phyloP scores from a whole-genome alignment of 1,140 invertebrate genomes.

The Ooceraea biroi region DNA sequence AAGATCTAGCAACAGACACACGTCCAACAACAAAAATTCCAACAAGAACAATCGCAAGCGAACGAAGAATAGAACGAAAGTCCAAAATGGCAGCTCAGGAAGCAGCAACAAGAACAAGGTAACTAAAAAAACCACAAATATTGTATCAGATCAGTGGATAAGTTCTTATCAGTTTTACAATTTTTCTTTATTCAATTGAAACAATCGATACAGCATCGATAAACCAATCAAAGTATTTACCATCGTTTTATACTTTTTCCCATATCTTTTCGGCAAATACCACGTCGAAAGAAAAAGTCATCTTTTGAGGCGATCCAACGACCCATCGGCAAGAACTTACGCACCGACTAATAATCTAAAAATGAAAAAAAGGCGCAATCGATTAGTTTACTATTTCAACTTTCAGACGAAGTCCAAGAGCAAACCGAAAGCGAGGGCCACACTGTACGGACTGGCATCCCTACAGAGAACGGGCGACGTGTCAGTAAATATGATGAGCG shows the following conservation, averaged over 20 bases:
- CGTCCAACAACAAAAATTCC: slow-evolving; percentile 79
- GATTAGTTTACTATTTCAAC: background rate
- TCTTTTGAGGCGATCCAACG: too few relatives aligned
- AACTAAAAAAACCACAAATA: slow-evolving; percentile 23
- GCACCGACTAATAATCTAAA: too few relatives aligned
- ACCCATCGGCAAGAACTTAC: too few relatives aligned
- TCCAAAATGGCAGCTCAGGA: slow-evolving; percentile 63
- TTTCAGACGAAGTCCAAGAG: slow-evolving; percentile 82
- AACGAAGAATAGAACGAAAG: slow-evolving; percentile 81
- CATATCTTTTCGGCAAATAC: too few relatives aligned
- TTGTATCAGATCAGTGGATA: background rate
- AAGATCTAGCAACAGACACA: slow-evolving; percentile 18
- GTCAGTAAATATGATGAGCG: slow-evolving; percentile 91
- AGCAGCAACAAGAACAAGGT: slow-evolving; percentile 73
- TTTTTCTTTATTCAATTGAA: too few relatives aligned
- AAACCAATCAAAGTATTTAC: too few relatives aligned
- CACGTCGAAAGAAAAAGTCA: too few relatives aligned
- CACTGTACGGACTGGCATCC: slow-evolving; percentile 92
- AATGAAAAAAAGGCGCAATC: slow-evolving; percentile 69
- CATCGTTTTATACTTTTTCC: too few relatives aligned
- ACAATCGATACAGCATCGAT: too few relatives aligned
- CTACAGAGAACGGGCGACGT: slow-evolving; percentile 92
- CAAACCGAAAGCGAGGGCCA: slow-evolving; percentile 90
- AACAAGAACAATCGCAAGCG: slow-evolving; percentile 85
- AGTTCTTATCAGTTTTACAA: too few relatives aligned